Base-by-base conservation (phyloP, 2,113 vertebrate genomes). In the Pleuronectes platessa region DNA sequence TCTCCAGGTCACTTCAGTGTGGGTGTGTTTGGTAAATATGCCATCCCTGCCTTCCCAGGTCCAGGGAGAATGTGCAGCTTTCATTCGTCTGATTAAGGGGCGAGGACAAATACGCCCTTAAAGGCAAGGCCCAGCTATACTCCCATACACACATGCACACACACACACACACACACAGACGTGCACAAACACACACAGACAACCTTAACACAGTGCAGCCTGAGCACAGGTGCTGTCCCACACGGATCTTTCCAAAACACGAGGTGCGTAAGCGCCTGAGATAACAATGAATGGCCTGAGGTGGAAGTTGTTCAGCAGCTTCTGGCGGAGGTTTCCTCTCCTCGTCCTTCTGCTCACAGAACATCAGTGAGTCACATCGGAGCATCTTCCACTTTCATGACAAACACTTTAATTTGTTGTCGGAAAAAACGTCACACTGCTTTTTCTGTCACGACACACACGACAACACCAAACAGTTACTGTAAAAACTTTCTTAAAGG, bases 11-110 rank as follows among this genome's bases (percentile, higher is more conserved):
- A 80, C 76, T 85, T 81, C 67, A 77, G 81, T 79, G 83, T 82
- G 76, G 87, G 85, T 79, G 82, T 92, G 90, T 93, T 94, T 91
- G 89, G 88, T 93, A 94, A 94, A 93, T 90, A 94, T 91, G 81
- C 87, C 92, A 92, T 88, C 87, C 68, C 75, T 76, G 81, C 79
- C 72, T 79, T 84, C 83, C 71, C 76, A 45, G 76, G 69, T 80
- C 88, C 63, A 24, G 56, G 59, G 87, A 92, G 82, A 91, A 90
- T 90, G 90, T 78, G 77, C 66, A 84, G 93, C 76, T 92, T 93
- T 94, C 84, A 92, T 92, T 91, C 81, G 82, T 65, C 78, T 92
- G 89, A 93, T 90, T 89, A 92, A 90, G 76, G 91, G 83, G 90
- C 86, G 88, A 92, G 88, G 91, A 92, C 92, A 93, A 90, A 92